Conservation (phyloP, 2,888 invertebrate species). For the Brachylomia viminalis region DNA sequence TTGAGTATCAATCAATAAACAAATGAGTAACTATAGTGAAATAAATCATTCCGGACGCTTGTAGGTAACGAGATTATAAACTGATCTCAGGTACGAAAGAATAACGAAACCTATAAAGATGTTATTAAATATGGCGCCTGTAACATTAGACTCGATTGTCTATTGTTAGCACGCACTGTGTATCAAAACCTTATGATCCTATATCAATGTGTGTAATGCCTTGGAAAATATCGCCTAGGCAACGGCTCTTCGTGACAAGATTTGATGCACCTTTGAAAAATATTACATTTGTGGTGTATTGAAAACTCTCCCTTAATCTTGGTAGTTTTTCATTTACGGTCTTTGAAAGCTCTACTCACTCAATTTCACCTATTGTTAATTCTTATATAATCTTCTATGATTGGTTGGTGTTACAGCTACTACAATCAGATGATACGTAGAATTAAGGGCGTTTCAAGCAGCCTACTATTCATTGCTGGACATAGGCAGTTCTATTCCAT, state of each 20-base stretch:
- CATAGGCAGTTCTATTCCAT: background rate
- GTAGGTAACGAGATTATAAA: slow-evolving; percentile 3
- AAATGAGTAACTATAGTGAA: background rate
- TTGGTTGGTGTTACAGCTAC: too few species aligned
- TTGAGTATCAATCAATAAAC: background rate
- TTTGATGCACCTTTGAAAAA: too few species aligned
- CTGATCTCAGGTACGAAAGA: background rate
- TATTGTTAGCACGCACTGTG: slow-evolving; percentile 53
- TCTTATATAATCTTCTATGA: too few species aligned
- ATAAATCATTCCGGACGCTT: background rate
- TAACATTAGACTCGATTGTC: slow-evolving; percentile 49
- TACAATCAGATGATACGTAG: background rate
- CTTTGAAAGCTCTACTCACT: too few species aligned
- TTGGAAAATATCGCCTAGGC: slow-evolving; percentile 4
- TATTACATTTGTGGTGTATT: background rate
- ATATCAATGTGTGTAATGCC: slow-evolving; percentile 13
- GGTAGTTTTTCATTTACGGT: too few species aligned
- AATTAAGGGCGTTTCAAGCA: background rate
- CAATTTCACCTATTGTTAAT: too few species aligned
- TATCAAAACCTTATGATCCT: slow-evolving; percentile 23
- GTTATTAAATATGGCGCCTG: slow-evolving; percentile 55
- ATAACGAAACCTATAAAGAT: slow-evolving; percentile 14
- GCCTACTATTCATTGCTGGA: background rate
- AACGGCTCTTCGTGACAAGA: background rate
- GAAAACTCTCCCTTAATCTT: background rate